Evolutionary conservation across 2,797 vertebrate species (phyloP).

Genomic region (Anguilla obscura): DNA sequence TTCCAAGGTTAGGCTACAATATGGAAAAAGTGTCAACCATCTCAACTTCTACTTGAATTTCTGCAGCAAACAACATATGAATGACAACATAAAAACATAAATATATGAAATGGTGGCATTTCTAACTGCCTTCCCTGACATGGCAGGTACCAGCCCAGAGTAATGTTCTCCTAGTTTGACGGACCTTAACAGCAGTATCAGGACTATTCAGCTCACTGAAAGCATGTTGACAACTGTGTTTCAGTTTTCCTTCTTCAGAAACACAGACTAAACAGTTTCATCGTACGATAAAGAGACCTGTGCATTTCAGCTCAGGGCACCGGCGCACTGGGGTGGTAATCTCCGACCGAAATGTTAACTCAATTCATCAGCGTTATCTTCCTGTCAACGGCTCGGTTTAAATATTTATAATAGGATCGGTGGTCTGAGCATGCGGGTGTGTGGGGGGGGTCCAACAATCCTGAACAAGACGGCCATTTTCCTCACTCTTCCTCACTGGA

Average conservation of each 20-base stretch:
- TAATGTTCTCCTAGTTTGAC: background rate
- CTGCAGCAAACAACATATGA: background rate
- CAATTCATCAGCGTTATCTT: slow-evolving; percentile 99
- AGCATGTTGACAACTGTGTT: slow-evolving; percentile 14
- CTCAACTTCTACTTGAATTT: background rate
- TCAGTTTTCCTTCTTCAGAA: slow-evolving; percentile 33
- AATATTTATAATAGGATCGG: slow-evolving; percentile 99
- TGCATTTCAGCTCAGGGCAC: slow-evolving; percentile 72
- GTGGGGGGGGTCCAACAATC: slow-evolving; percentile 84
- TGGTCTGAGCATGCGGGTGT: slow-evolving; percentile 80
- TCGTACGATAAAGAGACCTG: slow-evolving; percentile 58
- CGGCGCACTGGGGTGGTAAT: slow-evolving; percentile 81
- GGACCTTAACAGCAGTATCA: background rate
- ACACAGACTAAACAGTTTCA: slow-evolving; percentile 80
- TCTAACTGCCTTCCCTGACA: too few relatives aligned
- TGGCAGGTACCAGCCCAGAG: background rate
- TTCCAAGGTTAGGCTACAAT: background rate
- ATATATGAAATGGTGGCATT: background rate
- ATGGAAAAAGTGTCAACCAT: too few relatives aligned
- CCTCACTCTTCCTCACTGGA: slow-evolving; percentile 70
- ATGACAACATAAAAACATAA: background rate
- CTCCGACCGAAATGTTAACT: slow-evolving; percentile 86
- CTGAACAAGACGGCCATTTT: slow-evolving; percentile 83
- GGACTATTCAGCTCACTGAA: slow-evolving; percentile 42
- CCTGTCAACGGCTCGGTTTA: slow-evolving; percentile 98